Evolutionary conservation across 2,113 vertebrate genomes (phyloP).

Genomic region (Nerophis ophidion): DNA sequence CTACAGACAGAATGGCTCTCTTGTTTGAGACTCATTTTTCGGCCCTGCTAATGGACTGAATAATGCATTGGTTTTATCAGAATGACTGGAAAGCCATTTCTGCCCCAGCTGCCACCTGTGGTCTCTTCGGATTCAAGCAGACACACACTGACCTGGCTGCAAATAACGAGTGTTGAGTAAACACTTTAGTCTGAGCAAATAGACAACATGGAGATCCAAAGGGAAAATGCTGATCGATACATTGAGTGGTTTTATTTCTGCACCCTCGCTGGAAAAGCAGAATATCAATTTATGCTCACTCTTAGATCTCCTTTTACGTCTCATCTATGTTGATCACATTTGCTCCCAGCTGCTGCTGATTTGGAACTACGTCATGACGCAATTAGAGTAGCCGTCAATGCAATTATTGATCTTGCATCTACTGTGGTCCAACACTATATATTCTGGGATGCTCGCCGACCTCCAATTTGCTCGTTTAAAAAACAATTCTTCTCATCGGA

Average conservation of each 20-base stretch:
- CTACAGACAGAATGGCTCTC: slow-evolving; percentile 68
- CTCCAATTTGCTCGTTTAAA: too few species aligned
- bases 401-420: slow-evolving; percentile 12
- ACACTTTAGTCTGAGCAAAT: slow-evolving; percentile 57
- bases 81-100: slow-evolving; percentile 71
- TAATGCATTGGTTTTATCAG: slow-evolving; percentile 71
- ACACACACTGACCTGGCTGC: slow-evolving; percentile 61
- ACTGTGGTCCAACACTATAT: not conserved
- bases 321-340: slow-evolving; percentile 19
- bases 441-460: too few species aligned
- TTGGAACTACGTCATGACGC: slow-evolving; percentile 14
- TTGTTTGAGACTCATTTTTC: slow-evolving; percentile 71
- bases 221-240: slow-evolving; percentile 54
- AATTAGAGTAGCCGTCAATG: slow-evolving; percentile 15
- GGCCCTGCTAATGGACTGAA: slow-evolving; percentile 72
- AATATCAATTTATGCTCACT: slow-evolving; percentile 45
- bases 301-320: slow-evolving; percentile 24
- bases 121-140: slow-evolving; percentile 60
- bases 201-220: slow-evolving; percentile 53
- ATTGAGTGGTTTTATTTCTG: slow-evolving; percentile 32
- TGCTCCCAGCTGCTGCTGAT: not conserved
- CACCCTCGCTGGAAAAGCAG: slow-evolving; percentile 30
- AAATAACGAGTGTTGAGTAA: slow-evolving; percentile 64
- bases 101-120: slow-evolving; percentile 63
- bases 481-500: not conserved